Base-by-base conservation (phyloP, 2,113 vertebrate species). In the Podiceps cristatus region DNA sequence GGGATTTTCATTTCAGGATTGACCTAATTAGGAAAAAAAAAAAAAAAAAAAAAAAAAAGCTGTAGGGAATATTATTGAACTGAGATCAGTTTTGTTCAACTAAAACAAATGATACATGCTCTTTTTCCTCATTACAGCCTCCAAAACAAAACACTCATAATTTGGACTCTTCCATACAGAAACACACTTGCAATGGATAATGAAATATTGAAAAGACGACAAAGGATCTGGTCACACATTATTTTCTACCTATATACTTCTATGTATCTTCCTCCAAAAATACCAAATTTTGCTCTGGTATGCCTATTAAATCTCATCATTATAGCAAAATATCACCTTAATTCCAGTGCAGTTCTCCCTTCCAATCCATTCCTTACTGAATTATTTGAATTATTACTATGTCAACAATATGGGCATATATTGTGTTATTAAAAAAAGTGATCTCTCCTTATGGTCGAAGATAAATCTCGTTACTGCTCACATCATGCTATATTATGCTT, bases 391-490 rank as follows among this genome's bases (percentile, higher is more conserved):
- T 91, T 86, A 94, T 74, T 75, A 40, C 33, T 44, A 4, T 45
- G 58, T 90, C 91, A 96, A 89, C 33, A 91, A 72, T 52, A 75
- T 33, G 49, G 20, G 17, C 60, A 50, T 52, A 47, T 75, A 53
- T 11, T 72, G 27, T 81, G 47, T 19, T 79, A 45, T 47, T 79
- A 4, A 10, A 45, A 84, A 75, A 88, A 85, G 28, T 33, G 52
- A 88, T 88, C 66, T 86, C 33, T 90, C 23, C 56, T 86, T 78
- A 81, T 18, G 8, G 73, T 86, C 53, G 88, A 42, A 92, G 88
- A 79, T 90, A 86, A 95, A 95, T 88, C 52, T 79, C 86, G 27
- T 50, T 92, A 63, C 83, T 95, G 79, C n/a, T 95, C 95, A 91
- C 52, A 74, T 86, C 95, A 92, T 91, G 56, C 62, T 95, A 91